Evolutionary conservation across 2,797 vertebrate species (phyloP), one percentile per base, ranked within the genome.

Genomic region (Sciaenops ocellatus): DNA sequence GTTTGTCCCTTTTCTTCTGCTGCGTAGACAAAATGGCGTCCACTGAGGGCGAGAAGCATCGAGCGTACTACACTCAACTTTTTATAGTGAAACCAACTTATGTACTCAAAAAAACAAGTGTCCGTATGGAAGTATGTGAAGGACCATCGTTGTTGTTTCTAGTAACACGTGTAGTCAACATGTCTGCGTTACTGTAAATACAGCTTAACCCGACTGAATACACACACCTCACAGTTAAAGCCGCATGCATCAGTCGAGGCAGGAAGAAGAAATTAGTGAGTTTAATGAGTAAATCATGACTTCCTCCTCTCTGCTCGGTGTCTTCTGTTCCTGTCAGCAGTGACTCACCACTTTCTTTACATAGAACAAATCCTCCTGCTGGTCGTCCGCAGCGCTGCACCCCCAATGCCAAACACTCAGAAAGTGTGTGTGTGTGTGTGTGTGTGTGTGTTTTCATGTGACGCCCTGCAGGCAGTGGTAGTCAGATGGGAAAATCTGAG

Each of bases 301-400:
- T 17, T 76, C 52, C n/a, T 41, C 38, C 46, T 57, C 73, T 57
- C 62, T 54, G 51, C 38, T n/a, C 28, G 56, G 5, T 44, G 26
- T 77, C 78, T 80, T 65, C 62, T 86, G 76, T 74, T 84, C 76
- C 84, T 80, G 59, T 63, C 68, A 73, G 67, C 79, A 79, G 79
- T 92, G 92, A 94, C 89, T 95, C 92, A 93, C 90, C 87, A 82
- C 56, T 85, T 87, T 85, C 60, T 83, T 68, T 64, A 61, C 80
- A 73, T 30, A 76, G 64, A 75, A 61, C 0, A 68, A 38, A 61
- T 83, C 90, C 91, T 60, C 85, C 89, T 92, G 79, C 83, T 90
- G 93, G 91, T 54, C 20, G 42, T 20, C 48, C 20, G 6, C 68
- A 38, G 79, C 22, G 79, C 76, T 80, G 82, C 84, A 81, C 3